Evolutionary conservation across 2,888 invertebrate species (phyloP).

Genomic region (Sericinus montela): DNA sequence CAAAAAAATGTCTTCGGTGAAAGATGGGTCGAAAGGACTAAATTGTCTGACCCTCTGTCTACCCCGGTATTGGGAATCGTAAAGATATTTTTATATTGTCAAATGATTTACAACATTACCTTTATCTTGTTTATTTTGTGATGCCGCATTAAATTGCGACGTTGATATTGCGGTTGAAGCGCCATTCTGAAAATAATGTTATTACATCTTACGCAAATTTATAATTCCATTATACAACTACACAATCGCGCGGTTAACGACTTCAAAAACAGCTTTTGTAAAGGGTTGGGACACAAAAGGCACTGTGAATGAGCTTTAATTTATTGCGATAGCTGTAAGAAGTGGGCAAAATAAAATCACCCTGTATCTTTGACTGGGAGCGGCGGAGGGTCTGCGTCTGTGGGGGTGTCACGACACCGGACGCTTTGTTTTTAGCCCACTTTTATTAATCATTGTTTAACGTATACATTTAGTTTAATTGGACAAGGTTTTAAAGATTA

Average conservation of each 20-base stretch:
- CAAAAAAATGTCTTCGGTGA: too few species aligned
- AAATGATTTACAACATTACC: too few species aligned
- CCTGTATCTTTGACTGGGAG: background rate
- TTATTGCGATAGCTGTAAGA: constrained; percentile 1
- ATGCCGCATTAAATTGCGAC: too few species aligned
- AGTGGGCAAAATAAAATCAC: background rate
- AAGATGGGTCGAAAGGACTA: too few species aligned
- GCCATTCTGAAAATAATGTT: too few species aligned
- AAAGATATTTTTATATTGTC: too few species aligned
- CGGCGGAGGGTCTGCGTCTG: background rate
- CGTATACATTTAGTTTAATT: too few species aligned
- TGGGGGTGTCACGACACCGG: background rate
- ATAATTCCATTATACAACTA: background rate
- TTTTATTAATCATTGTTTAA: background rate
- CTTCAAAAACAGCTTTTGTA: background rate
- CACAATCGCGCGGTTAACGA: background rate
- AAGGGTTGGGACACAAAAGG: constrained; percentile 19
- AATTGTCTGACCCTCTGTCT: too few species aligned
- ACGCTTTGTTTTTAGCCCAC: background rate
- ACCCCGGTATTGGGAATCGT: too few species aligned
- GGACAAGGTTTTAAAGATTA: too few species aligned
- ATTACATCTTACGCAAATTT: background rate
- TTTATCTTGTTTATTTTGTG: too few species aligned
- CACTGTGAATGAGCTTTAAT: constrained; percentile 24
- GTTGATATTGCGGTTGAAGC: too few species aligned